phyloP scores from a whole-genome alignment of 2,113 vertebrate species.

The Rhinolophus sinicus region DNA sequence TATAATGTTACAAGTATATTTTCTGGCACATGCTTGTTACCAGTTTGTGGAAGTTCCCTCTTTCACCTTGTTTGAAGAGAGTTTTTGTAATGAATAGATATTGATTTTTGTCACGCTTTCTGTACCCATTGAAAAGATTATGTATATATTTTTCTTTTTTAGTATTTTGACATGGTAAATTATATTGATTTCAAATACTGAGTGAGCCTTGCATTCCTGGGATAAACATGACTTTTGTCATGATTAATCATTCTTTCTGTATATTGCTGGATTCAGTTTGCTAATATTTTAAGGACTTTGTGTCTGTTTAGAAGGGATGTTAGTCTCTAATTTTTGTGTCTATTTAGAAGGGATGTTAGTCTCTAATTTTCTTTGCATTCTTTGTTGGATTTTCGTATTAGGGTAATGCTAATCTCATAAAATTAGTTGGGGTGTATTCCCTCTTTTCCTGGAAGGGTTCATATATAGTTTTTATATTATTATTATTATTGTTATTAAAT shows the following conservation, averaged over 20 bases:
- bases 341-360: not conserved
- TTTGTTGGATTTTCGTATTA: not conserved
- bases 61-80: not conserved
- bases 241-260: not conserved
- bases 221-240: not conserved
- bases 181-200: slow-evolving; percentile 22
- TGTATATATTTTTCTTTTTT: not conserved
- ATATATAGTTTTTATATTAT: not conserved
- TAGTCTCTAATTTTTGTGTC: not conserved
- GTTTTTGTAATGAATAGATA: not conserved
- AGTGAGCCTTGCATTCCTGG: not conserved
- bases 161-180: not conserved
- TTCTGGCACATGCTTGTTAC: not conserved
- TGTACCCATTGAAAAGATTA: not conserved
- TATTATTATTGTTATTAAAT: not conserved
- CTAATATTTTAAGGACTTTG: not conserved
- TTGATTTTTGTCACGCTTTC: not conserved
- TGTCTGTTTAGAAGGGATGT: not conserved
- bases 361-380: not conserved
- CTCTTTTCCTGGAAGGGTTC: not conserved
- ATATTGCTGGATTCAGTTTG: not conserved
- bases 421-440: not conserved
- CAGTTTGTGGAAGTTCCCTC: not conserved
- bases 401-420: not conserved
- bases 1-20: not conserved